These are phyloP conservation scores for Brachyistius frenatus DNA, from an alignment of 2,113 vertebrate species.

Conservation along the genomic window DNA sequence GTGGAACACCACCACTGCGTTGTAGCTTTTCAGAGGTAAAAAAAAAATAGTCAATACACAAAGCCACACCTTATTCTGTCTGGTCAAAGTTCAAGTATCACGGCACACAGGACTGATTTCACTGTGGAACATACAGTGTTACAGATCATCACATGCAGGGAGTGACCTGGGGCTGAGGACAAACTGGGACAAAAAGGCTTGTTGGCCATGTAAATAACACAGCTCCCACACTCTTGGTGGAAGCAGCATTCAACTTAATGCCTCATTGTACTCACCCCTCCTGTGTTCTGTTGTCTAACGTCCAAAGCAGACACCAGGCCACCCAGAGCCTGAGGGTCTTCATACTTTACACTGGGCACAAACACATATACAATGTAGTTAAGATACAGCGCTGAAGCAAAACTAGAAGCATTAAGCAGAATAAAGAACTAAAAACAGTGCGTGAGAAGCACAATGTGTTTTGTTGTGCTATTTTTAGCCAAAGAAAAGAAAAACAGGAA, in stretches of 20 bases:
- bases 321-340: slow-evolving; percentile 91
- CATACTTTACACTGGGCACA: slow-evolving; percentile 89
- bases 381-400: not conserved
- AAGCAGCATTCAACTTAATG: slow-evolving; percentile 36
- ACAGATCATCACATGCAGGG: slow-evolving; percentile 44
- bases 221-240: slow-evolving; percentile 9
- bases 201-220: slow-evolving; percentile 1
- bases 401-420: too few species aligned
- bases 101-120: slow-evolving; percentile 9
- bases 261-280: slow-evolving; percentile 88
- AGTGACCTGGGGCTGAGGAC: slow-evolving; percentile 23
- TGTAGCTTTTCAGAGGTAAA: not conserved
- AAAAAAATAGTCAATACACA: not conserved
- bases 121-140: slow-evolving; percentile 7
- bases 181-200: not conserved
- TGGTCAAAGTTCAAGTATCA: slow-evolving; percentile 25
- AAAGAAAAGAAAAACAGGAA: too few species aligned
- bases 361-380: slow-evolving; percentile 24
- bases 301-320: slow-evolving; percentile 90
- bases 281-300: slow-evolving; percentile 90
- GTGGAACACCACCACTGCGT: not conserved
- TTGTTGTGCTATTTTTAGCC: too few species aligned
- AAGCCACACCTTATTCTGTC: not conserved
- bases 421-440: not conserved
- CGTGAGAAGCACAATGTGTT: too few species aligned